These are phyloP conservation scores for Phainopepla nitens DNA, from an alignment of 2,113 vertebrate genomes.

Conservation along the genomic window DNA sequence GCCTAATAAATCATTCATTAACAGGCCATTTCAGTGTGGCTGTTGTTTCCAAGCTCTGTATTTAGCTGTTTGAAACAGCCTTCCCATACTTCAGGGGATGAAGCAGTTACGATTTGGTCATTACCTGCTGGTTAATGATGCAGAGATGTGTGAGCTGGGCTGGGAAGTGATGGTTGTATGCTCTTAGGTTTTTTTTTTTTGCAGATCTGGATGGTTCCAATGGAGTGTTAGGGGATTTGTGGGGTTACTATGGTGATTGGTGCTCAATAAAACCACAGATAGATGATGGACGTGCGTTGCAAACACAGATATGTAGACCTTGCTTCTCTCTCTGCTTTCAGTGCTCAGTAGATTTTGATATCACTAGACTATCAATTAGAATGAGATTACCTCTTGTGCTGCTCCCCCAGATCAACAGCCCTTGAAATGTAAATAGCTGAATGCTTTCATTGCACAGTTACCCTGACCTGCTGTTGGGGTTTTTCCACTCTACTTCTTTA, in stretches of 20 bases:
- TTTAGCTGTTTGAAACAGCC: constrained; percentile 17
- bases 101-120: not conserved
- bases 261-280: not conserved
- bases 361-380: not conserved
- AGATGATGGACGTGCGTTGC: not conserved
- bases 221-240: not conserved
- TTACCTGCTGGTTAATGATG: constrained; percentile 59
- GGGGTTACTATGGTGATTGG: constrained; percentile 3
- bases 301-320: not conserved
- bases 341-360: not conserved
- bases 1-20: constrained; percentile 74
- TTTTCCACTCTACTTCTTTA: not conserved
- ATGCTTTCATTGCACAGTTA: not conserved
- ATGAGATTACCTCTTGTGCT: not conserved
- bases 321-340: not conserved
- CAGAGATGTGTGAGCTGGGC: not conserved
- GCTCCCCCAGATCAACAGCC: not conserved
- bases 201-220: not conserved
- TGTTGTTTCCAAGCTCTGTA: constrained; percentile 3
- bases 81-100: not conserved
- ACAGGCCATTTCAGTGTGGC: constrained; percentile 43
- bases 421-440: not conserved
- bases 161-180: not conserved
- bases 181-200: not conserved
- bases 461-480: not conserved